These are phyloP conservation scores for Gallinago nigripennis DNA, from an alignment of 2,797 vertebrate genomes.

Conservation along the genomic window DNA sequence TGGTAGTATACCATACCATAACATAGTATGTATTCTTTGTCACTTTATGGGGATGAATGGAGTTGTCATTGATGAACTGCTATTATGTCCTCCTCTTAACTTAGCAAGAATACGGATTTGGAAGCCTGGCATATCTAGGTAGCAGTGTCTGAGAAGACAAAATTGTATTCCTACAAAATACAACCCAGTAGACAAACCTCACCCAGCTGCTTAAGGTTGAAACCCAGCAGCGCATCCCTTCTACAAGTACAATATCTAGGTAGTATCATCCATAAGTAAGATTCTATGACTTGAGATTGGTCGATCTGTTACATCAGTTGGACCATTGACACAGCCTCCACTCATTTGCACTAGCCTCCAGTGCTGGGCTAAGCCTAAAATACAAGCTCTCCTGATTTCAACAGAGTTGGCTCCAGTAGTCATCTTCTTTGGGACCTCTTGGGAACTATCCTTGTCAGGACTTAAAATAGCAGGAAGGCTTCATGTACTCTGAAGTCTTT, in stretches of 20 bases:
- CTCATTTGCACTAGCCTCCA: not conserved
- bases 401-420: not conserved
- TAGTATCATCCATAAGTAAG: not conserved
- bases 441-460: not conserved
- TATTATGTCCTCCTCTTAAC: not conserved
- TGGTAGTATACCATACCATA: fast-evolving
- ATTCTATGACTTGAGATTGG: not conserved
- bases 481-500: not conserved
- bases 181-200: not conserved
- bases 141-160: not conserved
- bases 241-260: not conserved
- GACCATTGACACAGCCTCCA: not conserved
- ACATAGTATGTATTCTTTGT: fast-evolving
- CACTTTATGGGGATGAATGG: fast-evolving
- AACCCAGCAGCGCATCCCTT: not conserved
- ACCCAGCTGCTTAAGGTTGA: not conserved
- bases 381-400: not conserved
- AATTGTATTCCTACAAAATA: not conserved
- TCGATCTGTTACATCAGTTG: not conserved
- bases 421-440: not conserved
- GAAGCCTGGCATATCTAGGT: not conserved
- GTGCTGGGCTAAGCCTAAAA: not conserved
- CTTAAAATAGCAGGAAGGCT: not conserved
- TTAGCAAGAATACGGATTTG: not conserved
- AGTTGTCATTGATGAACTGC: not conserved